A percentile compares a stretch with the other conserved stretches of the same genome.
Evolutionary conservation across 2,797 vertebrate genomes (phyloP).

Genomic region (Psittacula derbiana): DNA sequence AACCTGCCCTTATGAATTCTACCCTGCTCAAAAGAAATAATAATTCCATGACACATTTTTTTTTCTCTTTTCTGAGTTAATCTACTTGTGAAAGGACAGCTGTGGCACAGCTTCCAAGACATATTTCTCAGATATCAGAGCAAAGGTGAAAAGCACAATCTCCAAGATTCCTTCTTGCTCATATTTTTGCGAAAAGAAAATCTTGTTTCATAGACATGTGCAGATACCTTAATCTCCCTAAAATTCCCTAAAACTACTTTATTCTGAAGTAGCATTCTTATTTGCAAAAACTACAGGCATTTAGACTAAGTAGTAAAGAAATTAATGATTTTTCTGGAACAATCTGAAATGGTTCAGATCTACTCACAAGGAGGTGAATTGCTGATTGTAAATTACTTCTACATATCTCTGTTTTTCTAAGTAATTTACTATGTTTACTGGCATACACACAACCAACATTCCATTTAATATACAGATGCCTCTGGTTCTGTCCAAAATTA

Average conservation of each 20-base stretch:
- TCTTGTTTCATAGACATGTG: not conserved
- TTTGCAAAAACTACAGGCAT: not conserved
- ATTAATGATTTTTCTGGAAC: not conserved
- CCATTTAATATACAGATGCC: not conserved
- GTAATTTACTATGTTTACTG: not conserved
- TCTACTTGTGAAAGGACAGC: not conserved
- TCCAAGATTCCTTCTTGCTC: not conserved
- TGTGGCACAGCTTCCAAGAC: not conserved
- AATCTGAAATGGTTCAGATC: not conserved
- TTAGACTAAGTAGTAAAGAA: not conserved
- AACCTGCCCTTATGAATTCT: not conserved
- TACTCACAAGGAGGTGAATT: not conserved
- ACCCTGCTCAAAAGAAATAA: not conserved
- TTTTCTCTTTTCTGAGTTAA: not conserved
- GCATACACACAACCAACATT: not conserved
- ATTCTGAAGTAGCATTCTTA: not conserved
- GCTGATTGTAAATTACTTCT: not conserved
- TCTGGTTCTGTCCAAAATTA: not conserved
- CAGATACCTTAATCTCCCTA: not conserved
- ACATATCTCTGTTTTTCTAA: not conserved
- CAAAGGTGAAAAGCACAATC: not conserved
- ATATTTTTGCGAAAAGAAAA: not conserved
- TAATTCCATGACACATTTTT: accelerated
- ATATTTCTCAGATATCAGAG: not conserved
- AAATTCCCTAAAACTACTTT: not conserved